phyloP scores from a whole-genome alignment of 2,113 vertebrate species.

The Cygnus buccinator region DNA sequence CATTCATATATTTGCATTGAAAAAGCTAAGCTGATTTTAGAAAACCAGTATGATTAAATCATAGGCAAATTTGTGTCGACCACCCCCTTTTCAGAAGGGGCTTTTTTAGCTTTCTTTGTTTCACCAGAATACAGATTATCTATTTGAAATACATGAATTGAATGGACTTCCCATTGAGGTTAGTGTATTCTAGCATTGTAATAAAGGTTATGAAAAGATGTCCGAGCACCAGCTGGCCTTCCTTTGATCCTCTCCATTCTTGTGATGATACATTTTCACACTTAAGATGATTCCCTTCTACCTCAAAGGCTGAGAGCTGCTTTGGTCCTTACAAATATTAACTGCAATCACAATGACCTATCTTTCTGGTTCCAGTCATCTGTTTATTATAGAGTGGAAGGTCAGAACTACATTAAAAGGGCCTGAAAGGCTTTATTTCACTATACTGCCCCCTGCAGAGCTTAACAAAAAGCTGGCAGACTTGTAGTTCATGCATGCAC shows the following conservation, averaged over 20 bases:
- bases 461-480: slow-evolving; percentile 71
- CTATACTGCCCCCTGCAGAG: slow-evolving; percentile 68
- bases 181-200: slow-evolving; percentile 68
- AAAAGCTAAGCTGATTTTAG: slow-evolving; percentile 51
- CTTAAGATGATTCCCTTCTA: slow-evolving; percentile 71
- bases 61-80: slow-evolving; percentile 63
- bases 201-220: slow-evolving; percentile 73
- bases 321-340: slow-evolving; percentile 75
- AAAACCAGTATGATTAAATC: slow-evolving; percentile 63
- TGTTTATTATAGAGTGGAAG: slow-evolving; percentile 72
- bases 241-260: slow-evolving; percentile 71
- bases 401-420: slow-evolving; percentile 67
- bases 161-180: slow-evolving; percentile 70
- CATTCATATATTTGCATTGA: slow-evolving; percentile 1
- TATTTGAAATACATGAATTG: slow-evolving; percentile 57
- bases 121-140: slow-evolving; percentile 62
- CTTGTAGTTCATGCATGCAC: slow-evolving; percentile 73
- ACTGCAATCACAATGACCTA: slow-evolving; percentile 69
- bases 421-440: slow-evolving; percentile 66
- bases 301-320: slow-evolving; percentile 69
- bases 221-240: slow-evolving; percentile 69
- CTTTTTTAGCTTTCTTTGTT: slow-evolving; percentile 49
- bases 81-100: slow-evolving; percentile 39
- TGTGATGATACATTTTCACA: slow-evolving; percentile 73
- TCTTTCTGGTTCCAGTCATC: slow-evolving; percentile 73